Evolutionary conservation across 2,797 vertebrate genomes (phyloP), one percentile per base, ranked within the genome.

Genomic region (Propithecus perrieri): DNA sequence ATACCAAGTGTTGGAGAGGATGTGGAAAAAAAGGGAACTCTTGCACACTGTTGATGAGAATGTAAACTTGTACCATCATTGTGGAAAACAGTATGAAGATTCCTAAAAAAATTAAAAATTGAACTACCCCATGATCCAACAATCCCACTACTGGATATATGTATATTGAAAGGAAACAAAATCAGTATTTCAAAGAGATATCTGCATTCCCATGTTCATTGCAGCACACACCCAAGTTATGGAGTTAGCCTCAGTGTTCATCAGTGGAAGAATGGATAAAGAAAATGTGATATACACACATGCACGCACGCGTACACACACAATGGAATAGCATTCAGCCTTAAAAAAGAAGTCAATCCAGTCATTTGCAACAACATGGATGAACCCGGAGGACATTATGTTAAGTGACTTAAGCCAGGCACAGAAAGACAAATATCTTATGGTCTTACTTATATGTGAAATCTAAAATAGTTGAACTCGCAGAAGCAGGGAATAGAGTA

Each of bases 291-390:
- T 50, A 15, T 65, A 38, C 55, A 57, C 55, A 10, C 22, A 55
- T 9, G 7, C 20, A 24, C 5, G 22, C 55, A 57, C 1, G 8
- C 3, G 0, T 9, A 24, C 50, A 11, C 26, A 69, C 38, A 69
- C 14, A 24, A 30, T 10, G 22, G 12, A 50, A 55, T 67, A 55
- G 3, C 28, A 5, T 48, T 35, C 24, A 87, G 18, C 26, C 43
- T 33, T n/a, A 28, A 43, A n/a, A 41, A 75, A 63, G 30, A 26
- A 57, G 50, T 50, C 26, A 67, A 41, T 33, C 24, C 50, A 59
- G 10, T 46, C 33, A 46, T 78, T 69, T 61, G 17, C 55, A 33
- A 28, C 2, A 41, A 38, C 4, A 46, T 22, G 11, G 12, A 7
- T 24, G 50, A 46, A 15, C 22, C 41, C 59, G 41, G 24, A 69